phyloP scores from a whole-genome alignment of 2,113 vertebrate species.

The Aleadryas rufinucha region DNA sequence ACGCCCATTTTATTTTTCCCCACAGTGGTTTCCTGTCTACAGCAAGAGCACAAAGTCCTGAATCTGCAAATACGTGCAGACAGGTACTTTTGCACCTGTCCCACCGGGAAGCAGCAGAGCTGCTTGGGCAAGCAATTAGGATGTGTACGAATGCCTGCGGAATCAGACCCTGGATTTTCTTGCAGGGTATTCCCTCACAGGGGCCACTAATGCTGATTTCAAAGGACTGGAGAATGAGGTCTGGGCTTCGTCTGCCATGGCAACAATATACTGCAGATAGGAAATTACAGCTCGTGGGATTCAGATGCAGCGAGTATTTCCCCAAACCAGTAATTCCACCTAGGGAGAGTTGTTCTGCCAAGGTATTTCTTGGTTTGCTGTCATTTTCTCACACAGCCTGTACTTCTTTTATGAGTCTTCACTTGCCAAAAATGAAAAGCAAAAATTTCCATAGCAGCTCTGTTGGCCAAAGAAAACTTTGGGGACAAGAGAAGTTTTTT shows the following conservation, averaged over 20 bases:
- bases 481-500: neutral
- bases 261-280: neutral
- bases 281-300: slow-evolving; percentile 27
- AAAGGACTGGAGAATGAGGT: neutral
- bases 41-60: neutral
- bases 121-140: slow-evolving; percentile 14
- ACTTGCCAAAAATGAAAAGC: neutral
- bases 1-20: neutral
- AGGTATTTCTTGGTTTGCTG: neutral
- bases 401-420: slow-evolving; percentile 12
- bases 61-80: neutral
- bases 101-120: neutral
- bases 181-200: neutral
- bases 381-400: neutral
- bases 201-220: neutral
- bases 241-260: neutral
- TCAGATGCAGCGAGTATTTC: neutral
- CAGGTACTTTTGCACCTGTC: neutral
- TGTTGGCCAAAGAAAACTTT: neutral
- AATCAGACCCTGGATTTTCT: neutral
- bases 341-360: neutral
- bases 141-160: neutral
- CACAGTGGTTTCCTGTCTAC: neutral
- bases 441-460: neutral
- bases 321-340: slow-evolving; percentile 24